A percentile compares a stretch with the other conserved stretches of the same genome.
Conservation (phyloP, 2,113 vertebrate species). For the Nothobranchius furzeri region DNA sequence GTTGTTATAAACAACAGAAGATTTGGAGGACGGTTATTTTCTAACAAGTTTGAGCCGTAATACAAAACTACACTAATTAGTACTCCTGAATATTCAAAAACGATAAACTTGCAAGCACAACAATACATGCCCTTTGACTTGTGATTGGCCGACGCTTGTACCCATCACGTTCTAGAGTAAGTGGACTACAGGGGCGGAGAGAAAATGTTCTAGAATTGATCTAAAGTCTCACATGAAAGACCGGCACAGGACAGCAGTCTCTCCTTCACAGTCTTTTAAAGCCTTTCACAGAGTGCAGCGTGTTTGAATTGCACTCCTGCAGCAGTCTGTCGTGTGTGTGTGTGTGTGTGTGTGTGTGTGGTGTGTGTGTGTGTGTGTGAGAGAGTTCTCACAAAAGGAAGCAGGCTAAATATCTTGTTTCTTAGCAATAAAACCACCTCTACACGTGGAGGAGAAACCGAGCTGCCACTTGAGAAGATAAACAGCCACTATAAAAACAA, state of each 20-base stretch:
- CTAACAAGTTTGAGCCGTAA: slow-evolving; percentile 19
- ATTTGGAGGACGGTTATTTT: slow-evolving; percentile 33
- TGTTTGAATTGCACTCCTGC: slow-evolving; percentile 51
- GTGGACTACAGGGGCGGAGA: slow-evolving; percentile 20
- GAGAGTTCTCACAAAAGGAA: slow-evolving; percentile 24
- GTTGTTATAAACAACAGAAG: neutral
- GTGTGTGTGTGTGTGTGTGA: no score
- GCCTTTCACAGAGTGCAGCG: slow-evolving; percentile 62
- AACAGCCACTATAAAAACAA: slow-evolving; percentile 36
- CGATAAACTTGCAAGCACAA: slow-evolving; percentile 36
- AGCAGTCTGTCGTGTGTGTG: slow-evolving; percentile 8
- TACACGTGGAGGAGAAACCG: slow-evolving; percentile 37
- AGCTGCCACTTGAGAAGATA: slow-evolving; percentile 66
- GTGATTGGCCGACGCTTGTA: slow-evolving; percentile 64
- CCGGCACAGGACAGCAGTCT: slow-evolving; percentile 31
- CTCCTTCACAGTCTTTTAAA: slow-evolving; percentile 70
- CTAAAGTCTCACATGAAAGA: slow-evolving; percentile 40
- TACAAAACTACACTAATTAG: slow-evolving; percentile 37
- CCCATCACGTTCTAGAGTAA: slow-evolving; percentile 42
- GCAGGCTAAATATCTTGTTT: slow-evolving; percentile 38
- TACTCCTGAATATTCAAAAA: slow-evolving; percentile 28
- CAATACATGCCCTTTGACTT: slow-evolving; percentile 40
- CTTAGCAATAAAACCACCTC: slow-evolving; percentile 46
- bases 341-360: slow-evolving; percentile 5
- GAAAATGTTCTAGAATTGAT: slow-evolving; percentile 27